Percentiles rank a stretch among this genome's conserved stretches.
Evolutionary conservation across 2,113 vertebrate species (phyloP).

Genomic region (Ciconia stormi): DNA sequence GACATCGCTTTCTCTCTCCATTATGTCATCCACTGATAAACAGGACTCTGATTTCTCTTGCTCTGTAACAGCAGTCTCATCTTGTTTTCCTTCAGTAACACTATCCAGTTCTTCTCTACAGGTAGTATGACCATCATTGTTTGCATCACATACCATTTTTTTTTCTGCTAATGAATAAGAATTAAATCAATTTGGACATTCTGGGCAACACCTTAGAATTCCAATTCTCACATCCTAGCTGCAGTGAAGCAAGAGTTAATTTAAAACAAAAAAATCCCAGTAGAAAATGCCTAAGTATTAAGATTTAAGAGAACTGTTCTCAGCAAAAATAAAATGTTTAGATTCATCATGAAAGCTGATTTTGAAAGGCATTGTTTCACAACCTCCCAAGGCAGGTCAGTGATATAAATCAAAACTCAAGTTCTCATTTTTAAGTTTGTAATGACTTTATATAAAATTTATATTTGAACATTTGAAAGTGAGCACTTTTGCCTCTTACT

Average conservation of each 20-base stretch:
- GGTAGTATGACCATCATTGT: not conserved
- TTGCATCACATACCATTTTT: not conserved
- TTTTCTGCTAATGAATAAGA: conserved; percentile 49
- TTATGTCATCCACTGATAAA: not conserved
- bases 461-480: not conserved
- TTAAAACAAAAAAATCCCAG: not conserved
- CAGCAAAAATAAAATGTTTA: not conserved
- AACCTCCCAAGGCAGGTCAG: not conserved
- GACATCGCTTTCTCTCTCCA: not conserved
- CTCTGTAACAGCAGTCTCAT: not conserved
- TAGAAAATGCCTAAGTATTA: not conserved
- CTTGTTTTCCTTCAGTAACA: not conserved
- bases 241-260: not conserved
- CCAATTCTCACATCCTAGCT: not conserved
- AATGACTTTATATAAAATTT: not conserved
- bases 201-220: not conserved
- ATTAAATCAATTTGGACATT: not conserved
- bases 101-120: not conserved
- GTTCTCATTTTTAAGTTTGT: not conserved
- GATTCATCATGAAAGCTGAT: not conserved
- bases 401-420: not conserved
- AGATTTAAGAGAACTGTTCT: not conserved
- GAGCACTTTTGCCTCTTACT: conserved; percentile 59
- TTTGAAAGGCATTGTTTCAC: not conserved
- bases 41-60: not conserved